Conservation (phyloP, 2,113 vertebrate genomes). For the Microcebus griseorufus region DNA sequence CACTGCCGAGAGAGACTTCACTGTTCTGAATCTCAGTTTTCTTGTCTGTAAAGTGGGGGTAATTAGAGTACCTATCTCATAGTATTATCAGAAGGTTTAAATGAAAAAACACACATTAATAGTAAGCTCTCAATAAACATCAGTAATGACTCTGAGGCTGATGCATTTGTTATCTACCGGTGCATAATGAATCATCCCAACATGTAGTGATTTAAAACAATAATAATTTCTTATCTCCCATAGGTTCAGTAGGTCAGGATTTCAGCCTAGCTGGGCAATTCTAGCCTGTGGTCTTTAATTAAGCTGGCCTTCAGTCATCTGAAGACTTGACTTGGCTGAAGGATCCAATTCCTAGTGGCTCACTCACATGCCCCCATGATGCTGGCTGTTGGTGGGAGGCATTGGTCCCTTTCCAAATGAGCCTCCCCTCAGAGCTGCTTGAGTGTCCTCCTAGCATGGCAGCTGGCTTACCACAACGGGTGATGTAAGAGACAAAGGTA, state of each 20-base stretch:
- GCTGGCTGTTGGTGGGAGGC: not conserved
- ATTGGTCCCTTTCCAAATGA: not conserved
- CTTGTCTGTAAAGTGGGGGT: not conserved
- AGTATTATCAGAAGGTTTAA: not conserved
- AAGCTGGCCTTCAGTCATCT: not conserved
- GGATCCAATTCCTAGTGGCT: not conserved
- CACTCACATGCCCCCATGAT: not conserved
- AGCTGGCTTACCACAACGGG: not conserved
- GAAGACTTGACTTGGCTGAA: not conserved
- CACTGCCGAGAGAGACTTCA: not conserved
- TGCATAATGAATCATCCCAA: not conserved
- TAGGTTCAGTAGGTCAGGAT: not conserved
- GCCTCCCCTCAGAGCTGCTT: not conserved
- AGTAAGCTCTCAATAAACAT: not conserved
- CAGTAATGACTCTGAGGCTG: not conserved
- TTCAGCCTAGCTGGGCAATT: not conserved
- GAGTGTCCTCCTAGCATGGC: not conserved
- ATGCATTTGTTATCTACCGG: not conserved
- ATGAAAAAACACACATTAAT: not conserved
- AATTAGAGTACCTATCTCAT: not conserved
- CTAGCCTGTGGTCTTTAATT: not conserved
- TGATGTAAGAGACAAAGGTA: not conserved
- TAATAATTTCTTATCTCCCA: not conserved
- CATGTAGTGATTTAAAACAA: not conserved
- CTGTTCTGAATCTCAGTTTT: not conserved